Evolutionary conservation across 2,888 invertebrate species (phyloP).

Genomic region (Drosophila setosimentum): DNA sequence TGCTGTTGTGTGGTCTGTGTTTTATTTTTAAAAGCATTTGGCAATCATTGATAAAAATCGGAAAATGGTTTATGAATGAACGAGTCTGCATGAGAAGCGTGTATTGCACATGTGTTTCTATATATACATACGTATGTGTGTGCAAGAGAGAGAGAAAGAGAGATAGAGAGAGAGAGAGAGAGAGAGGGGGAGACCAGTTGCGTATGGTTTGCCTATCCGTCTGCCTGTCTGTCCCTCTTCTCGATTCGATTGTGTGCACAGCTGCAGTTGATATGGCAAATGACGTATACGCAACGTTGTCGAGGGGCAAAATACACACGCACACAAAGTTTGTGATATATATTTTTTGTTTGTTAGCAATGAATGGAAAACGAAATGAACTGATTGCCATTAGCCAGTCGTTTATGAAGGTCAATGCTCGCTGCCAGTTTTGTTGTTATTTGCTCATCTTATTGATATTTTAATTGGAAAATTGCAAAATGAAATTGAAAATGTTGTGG

Average conservation of each 20-base stretch:
- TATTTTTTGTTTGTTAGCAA: slow-evolving; percentile 27
- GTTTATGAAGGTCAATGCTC: slow-evolving; percentile 67
- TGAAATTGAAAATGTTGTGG: slow-evolving; percentile 9
- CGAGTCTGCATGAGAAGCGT: slow-evolving; percentile 11
- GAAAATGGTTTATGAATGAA: slow-evolving; percentile 77
- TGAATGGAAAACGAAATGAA: slow-evolving; percentile 51
- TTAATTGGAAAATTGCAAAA: slow-evolving; percentile 43
- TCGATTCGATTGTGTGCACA: slow-evolving; percentile 44
- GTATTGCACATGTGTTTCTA: neutral
- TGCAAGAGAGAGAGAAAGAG: neutral
- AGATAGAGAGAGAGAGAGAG: neutral
- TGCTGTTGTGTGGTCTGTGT: slow-evolving; percentile 54
- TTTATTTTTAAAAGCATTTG: slow-evolving; percentile 76
- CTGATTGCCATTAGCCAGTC: slow-evolving; percentile 49
- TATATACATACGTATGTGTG: slow-evolving; percentile 7
- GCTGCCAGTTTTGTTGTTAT: slow-evolving; percentile 16
- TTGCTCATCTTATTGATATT: slow-evolving; percentile 20
- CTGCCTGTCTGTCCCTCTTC: slow-evolving; percentile 6
- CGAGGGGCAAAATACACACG: slow-evolving; percentile 21
- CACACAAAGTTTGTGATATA: slow-evolving; percentile 35
- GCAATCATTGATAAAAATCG: slow-evolving; percentile 81
- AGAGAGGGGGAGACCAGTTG: slow-evolving; percentile 19
- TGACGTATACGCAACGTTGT: slow-evolving; percentile 70
- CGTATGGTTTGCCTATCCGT: neutral
- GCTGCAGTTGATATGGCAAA: slow-evolving; percentile 60